Base-by-base conservation (phyloP, 2,888 invertebrate genomes). In the Napeogenes sylphis region DNA sequence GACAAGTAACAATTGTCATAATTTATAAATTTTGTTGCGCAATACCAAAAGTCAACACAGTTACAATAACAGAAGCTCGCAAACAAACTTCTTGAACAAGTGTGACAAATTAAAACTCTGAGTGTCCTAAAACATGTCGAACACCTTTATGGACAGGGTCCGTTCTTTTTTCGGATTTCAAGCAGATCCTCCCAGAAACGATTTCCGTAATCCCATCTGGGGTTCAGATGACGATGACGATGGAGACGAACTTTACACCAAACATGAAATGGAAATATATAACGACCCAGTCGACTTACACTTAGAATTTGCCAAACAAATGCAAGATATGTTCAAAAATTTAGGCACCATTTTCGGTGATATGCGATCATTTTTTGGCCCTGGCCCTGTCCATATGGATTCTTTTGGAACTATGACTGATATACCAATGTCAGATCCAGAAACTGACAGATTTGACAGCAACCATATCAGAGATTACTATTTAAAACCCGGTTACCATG, bases 191-290 rank as follows among this genome's bases (percentile, higher is more conserved):
- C 88, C 87, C 33, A 76, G 77, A 71, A 90, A 88, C 66, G 88
- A 90, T 69, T 90, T 90, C 71, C 82, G 90, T 57, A 90, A 90
- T 71, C 90, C 90, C 4, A 88, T 90, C 70, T 90, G 90, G 90
- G 84, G 82, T 59, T 83, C 85, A 4, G 89, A 89, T 64, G 89
- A 89, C 66, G 89, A 89, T 69, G 80, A 80, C 33, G 90, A 89
- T 65, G 87, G 80, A 3, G 89, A 89, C 68, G 90, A 90, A 68
- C 76, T 90, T 14, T 90, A 87, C 67, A 75, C 82, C 10, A 81
- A 81, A 68, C 77, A 83, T 8, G 78, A 81, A 56, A 74, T 81
- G 13, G 67, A 75, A 4, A 74, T 73, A 58, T 70, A 75, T 13
- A 69, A 69, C 33, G 77, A 82, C 63, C 76, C 78, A 0, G 42